Conservation (phyloP, 2,113 vertebrate species). For the Morone chrysops region DNA sequence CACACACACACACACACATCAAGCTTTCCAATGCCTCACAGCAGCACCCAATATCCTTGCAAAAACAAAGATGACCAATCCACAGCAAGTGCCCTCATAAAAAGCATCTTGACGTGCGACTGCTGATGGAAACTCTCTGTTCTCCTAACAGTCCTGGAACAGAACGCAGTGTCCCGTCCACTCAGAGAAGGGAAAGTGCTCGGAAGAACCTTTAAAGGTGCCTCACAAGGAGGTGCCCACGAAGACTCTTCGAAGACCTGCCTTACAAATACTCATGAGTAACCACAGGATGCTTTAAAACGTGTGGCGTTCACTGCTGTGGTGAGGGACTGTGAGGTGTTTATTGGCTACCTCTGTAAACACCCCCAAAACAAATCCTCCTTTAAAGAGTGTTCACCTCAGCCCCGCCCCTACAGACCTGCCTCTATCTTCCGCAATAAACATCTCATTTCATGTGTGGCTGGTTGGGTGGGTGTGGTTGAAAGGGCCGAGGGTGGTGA, state of each 20-base stretch:
- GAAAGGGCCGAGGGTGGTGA: constrained; percentile 33
- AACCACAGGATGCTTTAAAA: constrained; percentile 2
- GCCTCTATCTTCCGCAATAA: constrained; percentile 68
- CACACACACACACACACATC: constrained; percentile 25
- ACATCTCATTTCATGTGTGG: constrained; percentile 61
- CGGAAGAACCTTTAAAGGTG: constrained; percentile 27
- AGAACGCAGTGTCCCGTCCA: constrained; percentile 48
- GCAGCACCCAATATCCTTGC: constrained; percentile 50
- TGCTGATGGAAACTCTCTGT: constrained; percentile 75
- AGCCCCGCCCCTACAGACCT: constrained; percentile 44
- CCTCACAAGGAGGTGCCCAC: background rate
- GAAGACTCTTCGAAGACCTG: background rate
- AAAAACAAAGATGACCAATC: constrained; percentile 68
- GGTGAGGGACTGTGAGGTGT: background rate
- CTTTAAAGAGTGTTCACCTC: background rate
- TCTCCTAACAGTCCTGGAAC: constrained; percentile 57
- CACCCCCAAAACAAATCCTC: constrained; percentile 18
- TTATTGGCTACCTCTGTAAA: constrained; percentile 27
- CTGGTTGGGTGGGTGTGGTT: constrained; percentile 65
- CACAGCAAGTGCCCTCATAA: constrained; percentile 63
- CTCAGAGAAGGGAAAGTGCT: constrained; percentile 18
- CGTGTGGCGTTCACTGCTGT: background rate
- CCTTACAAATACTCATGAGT: background rate
- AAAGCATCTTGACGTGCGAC: constrained; percentile 66
- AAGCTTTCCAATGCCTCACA: constrained; percentile 64